Conservation (phyloP, 2,113 vertebrate species). For the Alouatta palliata region DNA sequence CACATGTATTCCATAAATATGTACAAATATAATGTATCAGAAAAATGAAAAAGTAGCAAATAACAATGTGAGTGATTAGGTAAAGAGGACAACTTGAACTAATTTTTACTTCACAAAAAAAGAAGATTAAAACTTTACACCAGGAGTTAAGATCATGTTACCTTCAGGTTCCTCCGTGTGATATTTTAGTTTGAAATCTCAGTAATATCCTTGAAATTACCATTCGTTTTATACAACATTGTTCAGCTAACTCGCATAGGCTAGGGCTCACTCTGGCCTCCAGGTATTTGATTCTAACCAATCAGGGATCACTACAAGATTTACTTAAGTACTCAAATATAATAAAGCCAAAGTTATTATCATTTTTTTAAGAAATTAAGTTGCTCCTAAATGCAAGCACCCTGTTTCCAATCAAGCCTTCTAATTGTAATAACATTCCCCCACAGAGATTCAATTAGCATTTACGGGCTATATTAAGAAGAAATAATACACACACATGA, state of each 20-base stretch:
- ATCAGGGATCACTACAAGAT: neutral
- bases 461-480: conserved; percentile 46
- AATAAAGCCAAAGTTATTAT: neutral
- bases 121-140: neutral
- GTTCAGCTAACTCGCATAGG: neutral
- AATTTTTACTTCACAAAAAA: conserved; percentile 52
- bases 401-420: conserved; percentile 34
- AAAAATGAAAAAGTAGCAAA: neutral
- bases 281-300: conserved; percentile 23
- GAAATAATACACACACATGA: conserved; percentile 42
- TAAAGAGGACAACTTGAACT: neutral
- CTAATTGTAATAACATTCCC: conserved; percentile 36
- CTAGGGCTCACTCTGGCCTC: neutral
- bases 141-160: neutral
- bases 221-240: neutral
- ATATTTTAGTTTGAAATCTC: conserved; percentile 41
- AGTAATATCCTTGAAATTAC: conserved; percentile 28
- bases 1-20: neutral
- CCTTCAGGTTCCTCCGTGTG: neutral
- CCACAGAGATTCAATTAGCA: conserved; percentile 42
- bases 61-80: neutral
- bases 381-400: neutral
- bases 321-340: conserved; percentile 46
- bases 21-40: neutral
- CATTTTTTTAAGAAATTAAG: conserved; percentile 26